Conservation (phyloP, 2,888 invertebrate species). For the Heliconius charithonia region DNA sequence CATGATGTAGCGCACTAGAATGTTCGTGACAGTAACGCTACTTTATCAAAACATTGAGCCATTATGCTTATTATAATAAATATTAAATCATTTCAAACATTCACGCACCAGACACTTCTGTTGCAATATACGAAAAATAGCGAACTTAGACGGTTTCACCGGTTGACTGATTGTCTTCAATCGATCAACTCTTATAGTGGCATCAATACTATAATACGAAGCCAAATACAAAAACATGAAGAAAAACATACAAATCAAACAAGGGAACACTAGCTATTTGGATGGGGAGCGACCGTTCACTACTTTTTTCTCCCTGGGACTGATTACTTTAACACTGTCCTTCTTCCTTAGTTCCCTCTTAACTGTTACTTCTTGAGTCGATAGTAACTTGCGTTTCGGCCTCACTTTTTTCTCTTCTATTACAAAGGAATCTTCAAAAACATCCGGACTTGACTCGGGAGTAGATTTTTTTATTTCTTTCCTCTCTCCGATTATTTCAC, state of each 20-base stretch:
- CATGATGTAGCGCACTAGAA: neutral
- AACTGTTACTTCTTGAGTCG: slow-evolving; percentile 66
- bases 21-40: neutral
- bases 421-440: slow-evolving; percentile 76
- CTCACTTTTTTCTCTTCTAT: slow-evolving; percentile 68
- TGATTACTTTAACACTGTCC: slow-evolving; percentile 52
- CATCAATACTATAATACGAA: neutral
- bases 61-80: neutral
- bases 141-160: neutral
- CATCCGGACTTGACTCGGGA: slow-evolving; percentile 70
- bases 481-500: slow-evolving; percentile 63
- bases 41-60: neutral
- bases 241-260: slow-evolving; percentile 2
- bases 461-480: slow-evolving; percentile 44
- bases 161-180: neutral
- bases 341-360: slow-evolving; percentile 71
- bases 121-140: neutral
- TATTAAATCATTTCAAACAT: neutral
- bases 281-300: slow-evolving; percentile 70
- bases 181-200: neutral
- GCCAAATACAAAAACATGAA: neutral
- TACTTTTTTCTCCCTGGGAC: slow-evolving; percentile 54
- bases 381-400: slow-evolving; percentile 65
- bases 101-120: neutral
- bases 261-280: slow-evolving; percentile 53